Conservation (phyloP, 2,888 invertebrate genomes). For the Stenurella melanura region DNA sequence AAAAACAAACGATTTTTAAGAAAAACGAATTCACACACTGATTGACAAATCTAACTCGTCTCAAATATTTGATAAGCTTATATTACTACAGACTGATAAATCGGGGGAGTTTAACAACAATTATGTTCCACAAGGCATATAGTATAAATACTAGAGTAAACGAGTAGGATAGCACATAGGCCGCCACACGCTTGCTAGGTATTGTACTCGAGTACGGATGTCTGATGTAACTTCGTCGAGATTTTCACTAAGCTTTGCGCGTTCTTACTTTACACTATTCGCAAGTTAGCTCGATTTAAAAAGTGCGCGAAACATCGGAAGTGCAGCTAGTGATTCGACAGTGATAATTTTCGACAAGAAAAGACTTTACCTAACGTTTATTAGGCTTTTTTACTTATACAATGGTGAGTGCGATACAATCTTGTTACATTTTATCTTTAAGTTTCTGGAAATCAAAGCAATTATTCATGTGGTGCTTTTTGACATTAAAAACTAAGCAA, state of each 20-base stretch:
- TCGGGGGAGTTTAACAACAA: background rate
- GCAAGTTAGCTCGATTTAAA: background rate
- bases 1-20: background rate
- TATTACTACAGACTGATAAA: background rate
- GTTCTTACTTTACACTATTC: background rate
- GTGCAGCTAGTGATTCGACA: background rate
- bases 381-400: background rate
- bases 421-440: background rate
- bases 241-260: background rate
- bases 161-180: slow-evolving; percentile 14
- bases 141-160: slow-evolving; percentile 22
- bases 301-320: background rate
- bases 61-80: slow-evolving; percentile 20
- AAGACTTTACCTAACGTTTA: background rate
- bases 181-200: background rate
- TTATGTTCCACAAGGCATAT: background rate
- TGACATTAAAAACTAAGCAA: too few species aligned
- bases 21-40: slow-evolving; percentile 12
- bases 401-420: background rate
- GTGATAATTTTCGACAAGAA: background rate
- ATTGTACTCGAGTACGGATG: background rate
- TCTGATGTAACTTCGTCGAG: slow-evolving; percentile 8
- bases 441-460: too few species aligned
- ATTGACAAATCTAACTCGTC: background rate
- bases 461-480: too few species aligned